phyloP scores from a whole-genome alignment of 2,888 invertebrate species.

The Hydraecia micacea region DNA sequence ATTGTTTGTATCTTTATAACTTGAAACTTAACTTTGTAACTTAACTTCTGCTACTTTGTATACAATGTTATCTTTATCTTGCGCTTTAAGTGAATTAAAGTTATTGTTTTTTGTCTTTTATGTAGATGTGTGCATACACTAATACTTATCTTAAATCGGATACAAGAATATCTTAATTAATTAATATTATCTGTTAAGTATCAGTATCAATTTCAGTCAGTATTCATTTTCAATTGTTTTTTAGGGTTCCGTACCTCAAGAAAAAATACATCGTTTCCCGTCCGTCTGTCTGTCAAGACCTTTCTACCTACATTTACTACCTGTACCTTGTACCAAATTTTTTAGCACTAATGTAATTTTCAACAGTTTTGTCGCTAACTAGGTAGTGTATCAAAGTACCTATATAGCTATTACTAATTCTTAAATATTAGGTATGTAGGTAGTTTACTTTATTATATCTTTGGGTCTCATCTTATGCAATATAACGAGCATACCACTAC shows the following conservation, averaged over 20 bases:
- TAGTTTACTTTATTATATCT: neutral
- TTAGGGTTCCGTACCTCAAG: neutral
- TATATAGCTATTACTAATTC: neutral
- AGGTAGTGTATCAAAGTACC: neutral
- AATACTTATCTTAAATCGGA: too few species aligned
- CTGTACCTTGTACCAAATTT: neutral
- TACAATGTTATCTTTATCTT: slow-evolving; percentile 41
- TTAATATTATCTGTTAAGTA: neutral
- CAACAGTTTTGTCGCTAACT: neutral
- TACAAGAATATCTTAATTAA: neutral
- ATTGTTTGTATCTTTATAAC: slow-evolving; percentile 21
- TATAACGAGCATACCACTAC: neutral
- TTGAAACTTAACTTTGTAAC: neutral
- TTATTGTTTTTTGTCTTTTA: slow-evolving; percentile 9
- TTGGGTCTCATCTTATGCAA: slow-evolving; percentile 1
- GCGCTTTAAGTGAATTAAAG: slow-evolving; percentile 32
- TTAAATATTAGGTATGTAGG: neutral
- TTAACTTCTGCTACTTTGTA: slow-evolving; percentile 24
- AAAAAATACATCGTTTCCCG: neutral
- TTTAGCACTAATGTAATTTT: neutral
- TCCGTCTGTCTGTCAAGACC: neutral
- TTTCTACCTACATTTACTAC: neutral
- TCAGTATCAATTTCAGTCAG: neutral
- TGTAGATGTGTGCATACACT: neutral
- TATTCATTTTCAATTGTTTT: neutral